Percentiles rank a stretch among this genome's conserved stretches.
phyloP scores from a whole-genome alignment of 2,797 vertebrate species.

The Varecia variegata region DNA sequence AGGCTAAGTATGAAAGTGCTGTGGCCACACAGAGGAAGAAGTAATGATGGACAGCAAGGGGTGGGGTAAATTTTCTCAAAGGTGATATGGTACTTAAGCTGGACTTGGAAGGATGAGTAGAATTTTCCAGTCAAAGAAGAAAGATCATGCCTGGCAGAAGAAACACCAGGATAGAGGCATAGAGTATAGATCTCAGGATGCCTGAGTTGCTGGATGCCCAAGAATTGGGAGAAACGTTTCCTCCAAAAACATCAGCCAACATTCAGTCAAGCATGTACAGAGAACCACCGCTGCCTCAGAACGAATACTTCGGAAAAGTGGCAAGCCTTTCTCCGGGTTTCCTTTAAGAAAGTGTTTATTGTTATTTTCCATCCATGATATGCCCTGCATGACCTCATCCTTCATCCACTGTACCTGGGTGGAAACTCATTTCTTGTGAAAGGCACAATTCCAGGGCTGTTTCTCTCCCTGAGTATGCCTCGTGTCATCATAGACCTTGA shows the following conservation, averaged over 20 bases:
- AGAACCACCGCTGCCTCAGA: not conserved
- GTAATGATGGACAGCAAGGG: not conserved
- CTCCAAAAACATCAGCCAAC: not conserved
- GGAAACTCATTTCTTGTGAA: not conserved
- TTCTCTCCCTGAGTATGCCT: not conserved
- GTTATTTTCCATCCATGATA: not conserved
- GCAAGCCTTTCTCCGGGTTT: not conserved
- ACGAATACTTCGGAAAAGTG: slow-evolving; percentile 10
- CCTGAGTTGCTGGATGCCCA: not conserved
- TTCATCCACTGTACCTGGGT: not conserved
- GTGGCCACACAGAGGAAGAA: not conserved
- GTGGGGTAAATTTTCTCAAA: not conserved
- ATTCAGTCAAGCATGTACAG: not conserved
- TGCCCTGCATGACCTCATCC: not conserved
- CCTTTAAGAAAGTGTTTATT: not conserved
- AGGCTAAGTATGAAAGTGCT: not conserved
- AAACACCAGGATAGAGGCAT: not conserved
- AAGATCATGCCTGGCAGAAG: not conserved
- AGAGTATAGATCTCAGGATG: not conserved
- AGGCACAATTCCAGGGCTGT: not conserved
- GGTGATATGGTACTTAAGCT: not conserved
- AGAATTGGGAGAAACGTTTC: not conserved
- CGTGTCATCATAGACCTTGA: not conserved
- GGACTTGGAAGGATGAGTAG: not conserved
- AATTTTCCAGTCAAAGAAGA: slow-evolving; percentile 21